phyloP scores from a whole-genome alignment of 92 coral and sea anemone species.

The Chrysogorgia sp. region DNA sequence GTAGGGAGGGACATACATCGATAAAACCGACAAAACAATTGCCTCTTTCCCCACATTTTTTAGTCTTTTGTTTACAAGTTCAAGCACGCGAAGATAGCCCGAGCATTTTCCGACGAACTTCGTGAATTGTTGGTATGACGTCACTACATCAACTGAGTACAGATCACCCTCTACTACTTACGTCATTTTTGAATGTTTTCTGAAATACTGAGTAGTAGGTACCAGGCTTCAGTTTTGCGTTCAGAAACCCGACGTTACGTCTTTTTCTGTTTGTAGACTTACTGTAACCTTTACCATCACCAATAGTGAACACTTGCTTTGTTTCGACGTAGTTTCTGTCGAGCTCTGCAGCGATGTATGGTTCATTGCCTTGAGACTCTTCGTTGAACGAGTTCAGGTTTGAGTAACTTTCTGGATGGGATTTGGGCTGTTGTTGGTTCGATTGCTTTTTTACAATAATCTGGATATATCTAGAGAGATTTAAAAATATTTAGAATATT shows the following conservation, averaged over 20 bases:
- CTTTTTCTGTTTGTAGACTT: not conserved
- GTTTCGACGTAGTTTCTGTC: not conserved
- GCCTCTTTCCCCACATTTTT: too few species aligned
- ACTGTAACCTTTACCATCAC: constrained; percentile 11
- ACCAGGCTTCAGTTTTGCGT: constrained; percentile 3
- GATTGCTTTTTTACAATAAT: not conserved
- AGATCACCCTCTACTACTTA: not conserved
- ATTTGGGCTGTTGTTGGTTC: not conserved
- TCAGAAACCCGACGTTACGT: not conserved
- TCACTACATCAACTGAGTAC: not conserved
- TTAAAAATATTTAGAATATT: not conserved
- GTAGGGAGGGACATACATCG: too few species aligned
- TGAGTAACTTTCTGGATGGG: not conserved
- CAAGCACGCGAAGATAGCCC: too few species aligned
- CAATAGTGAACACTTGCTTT: constrained; percentile 8
- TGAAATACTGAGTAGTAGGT: constrained; percentile 28
- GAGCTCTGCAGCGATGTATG: constrained; percentile 18
- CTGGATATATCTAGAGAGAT: not conserved
- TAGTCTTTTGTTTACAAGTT: too few species aligned
- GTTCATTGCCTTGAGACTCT: not conserved
- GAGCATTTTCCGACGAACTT: too few species aligned
- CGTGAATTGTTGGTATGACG: too few species aligned
- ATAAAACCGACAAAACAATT: too few species aligned
- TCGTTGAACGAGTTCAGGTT: not conserved
- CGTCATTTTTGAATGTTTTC: constrained; percentile 15